phyloP scores from a whole-genome alignment of 2,797 vertebrate species.

The Phalanger gymnotis region DNA sequence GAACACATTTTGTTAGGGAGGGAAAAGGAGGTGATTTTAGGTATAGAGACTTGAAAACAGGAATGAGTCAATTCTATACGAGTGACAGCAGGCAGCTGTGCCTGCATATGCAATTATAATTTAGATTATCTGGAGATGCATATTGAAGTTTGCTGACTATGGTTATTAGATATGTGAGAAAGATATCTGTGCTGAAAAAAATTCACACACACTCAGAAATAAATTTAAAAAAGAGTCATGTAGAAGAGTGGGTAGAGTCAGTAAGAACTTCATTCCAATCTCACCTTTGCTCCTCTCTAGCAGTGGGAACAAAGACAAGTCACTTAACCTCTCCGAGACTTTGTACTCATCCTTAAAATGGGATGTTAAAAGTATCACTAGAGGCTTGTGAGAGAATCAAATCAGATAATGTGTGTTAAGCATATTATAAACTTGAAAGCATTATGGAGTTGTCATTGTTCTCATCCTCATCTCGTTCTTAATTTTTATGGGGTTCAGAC shows the following conservation, averaged over 20 bases:
- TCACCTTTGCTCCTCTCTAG: neutral
- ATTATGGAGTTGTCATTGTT: neutral
- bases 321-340: neutral
- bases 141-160: neutral
- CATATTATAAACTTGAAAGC: neutral
- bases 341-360: neutral
- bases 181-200: neutral
- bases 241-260: neutral
- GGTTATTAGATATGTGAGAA: neutral
- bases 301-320: neutral
- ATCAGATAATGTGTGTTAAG: neutral
- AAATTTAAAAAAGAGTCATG: neutral
- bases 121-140: neutral
- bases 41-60: neutral
- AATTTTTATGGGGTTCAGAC: neutral
- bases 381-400: neutral
- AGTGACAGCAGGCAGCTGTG: neutral
- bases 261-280: neutral
- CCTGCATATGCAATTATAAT: neutral
- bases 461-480: neutral
- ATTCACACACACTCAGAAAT: neutral
- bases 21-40: neutral
- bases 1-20: constrained; percentile 1
- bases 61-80: neutral
- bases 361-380: neutral